phyloP scores from a whole-genome alignment of 2,888 invertebrate genomes.

The Drosophila birchii region DNA sequence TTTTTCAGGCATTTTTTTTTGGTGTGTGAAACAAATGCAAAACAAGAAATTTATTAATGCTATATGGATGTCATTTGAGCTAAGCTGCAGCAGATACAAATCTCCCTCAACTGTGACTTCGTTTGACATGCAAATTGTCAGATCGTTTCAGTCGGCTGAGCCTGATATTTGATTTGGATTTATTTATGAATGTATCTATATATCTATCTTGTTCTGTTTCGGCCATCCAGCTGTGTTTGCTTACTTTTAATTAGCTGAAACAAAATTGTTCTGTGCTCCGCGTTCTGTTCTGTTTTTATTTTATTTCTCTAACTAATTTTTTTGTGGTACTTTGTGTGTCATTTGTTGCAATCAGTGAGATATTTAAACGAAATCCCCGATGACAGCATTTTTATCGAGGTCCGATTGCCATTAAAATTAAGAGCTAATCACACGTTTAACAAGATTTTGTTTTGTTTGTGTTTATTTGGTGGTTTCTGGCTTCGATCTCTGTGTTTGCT shows the following conservation, averaged over 20 bases:
- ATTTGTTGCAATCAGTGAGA: constrained; percentile 75
- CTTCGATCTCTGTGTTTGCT: constrained; percentile 22
- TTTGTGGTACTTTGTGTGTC: constrained; percentile 54
- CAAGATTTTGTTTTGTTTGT: constrained; percentile 40
- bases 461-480: constrained; percentile 34
- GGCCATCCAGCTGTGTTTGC: constrained; percentile 38
- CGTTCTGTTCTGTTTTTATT: constrained; percentile 18
- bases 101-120: constrained; percentile 42
- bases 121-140: constrained; percentile 75
- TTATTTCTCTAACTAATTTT: constrained; percentile 50
- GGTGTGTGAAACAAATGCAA: constrained; percentile 32
- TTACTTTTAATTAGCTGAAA: constrained; percentile 63
- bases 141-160: constrained; percentile 30
- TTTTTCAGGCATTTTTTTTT: constrained; percentile 24
- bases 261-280: constrained; percentile 38
- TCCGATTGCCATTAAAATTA: constrained; percentile 63
- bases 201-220: constrained; percentile 1
- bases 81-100: constrained; percentile 47
- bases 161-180: constrained; percentile 66
- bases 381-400: constrained; percentile 50
- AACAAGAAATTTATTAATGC: constrained; percentile 49
- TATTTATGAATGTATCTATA: constrained; percentile 44
- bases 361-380: constrained; percentile 58
- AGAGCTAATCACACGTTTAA: constrained; percentile 63
- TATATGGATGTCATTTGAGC: constrained; percentile 56